Evolutionary conservation across 2,888 invertebrate species (phyloP), one percentile per base, ranked within the genome.

Genomic region (Dorcus hopei): DNA sequence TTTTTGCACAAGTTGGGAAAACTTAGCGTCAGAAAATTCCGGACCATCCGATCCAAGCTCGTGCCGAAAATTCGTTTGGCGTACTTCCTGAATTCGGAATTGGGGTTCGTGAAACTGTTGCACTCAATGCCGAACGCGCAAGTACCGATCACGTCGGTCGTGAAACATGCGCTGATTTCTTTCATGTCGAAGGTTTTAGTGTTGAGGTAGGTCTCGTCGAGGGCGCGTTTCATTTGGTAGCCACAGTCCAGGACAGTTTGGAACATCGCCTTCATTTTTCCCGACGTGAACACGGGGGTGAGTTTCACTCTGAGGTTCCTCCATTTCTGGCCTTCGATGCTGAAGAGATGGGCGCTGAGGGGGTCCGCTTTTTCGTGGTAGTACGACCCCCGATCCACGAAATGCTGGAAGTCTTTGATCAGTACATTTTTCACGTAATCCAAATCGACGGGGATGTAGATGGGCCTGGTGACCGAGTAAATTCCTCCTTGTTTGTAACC

Each of bases 391-490:
- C 85, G 83, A 54, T 86, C 84, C 69, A 82, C 81, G 59, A 87
- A 87, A 67, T 82, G 75, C 3, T 74, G 76, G 61, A 84, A 87
- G 64, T 86, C 85, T 61, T 80, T 82, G 38, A 81, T 80, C 65
- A 86, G 68, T 14, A 87, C 74, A 45, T 79, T 77, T 49, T 66
- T 66, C 38, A 66, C 38, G 26, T 61, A 50, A 52, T 58, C 61
- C 7, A 53, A 48, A 41, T 61, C 52, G 2, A 62, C 40, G 38
- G 52, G 39, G 7, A 63, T 42, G 9, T 55, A 58, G 16, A 42
- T n/a, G 3, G 62, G 58, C 3, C 23, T 16, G 9, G 80, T 48
- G 9, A 45, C 11, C 9, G 53, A 39, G 16, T 57, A 57, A 16
- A 57, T 14, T 6, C 54, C 57, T 8, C 54, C 54, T 9, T 57